Evolutionary conservation across 2,888 invertebrate species (phyloP).

Genomic region (Chymomyza procnemis): DNA sequence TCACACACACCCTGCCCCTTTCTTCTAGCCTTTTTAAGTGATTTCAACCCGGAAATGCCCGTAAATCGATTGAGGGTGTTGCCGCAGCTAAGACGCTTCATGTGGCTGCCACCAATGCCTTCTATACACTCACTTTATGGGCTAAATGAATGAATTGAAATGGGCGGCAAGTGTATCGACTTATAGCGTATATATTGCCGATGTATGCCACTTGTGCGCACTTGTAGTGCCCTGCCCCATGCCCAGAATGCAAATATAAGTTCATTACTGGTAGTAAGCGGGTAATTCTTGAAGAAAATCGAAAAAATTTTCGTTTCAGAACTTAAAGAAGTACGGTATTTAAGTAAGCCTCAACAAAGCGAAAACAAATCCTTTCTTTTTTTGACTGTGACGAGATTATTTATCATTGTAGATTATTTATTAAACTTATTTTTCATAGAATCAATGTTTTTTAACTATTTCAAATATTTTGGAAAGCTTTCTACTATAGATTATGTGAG

Average conservation of each 20-base stretch:
- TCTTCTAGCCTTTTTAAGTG: slow-evolving; percentile 50
- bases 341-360: no score
- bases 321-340: no score
- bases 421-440: no score
- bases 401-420: no score
- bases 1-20: slow-evolving; percentile 35
- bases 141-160: slow-evolving; percentile 70
- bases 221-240: background rate
- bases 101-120: no score
- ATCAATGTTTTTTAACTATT: no score
- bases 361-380: no score
- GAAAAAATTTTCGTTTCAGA: no score
- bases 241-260: slow-evolving; percentile 65
- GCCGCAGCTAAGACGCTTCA: background rate
- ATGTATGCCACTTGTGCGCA: slow-evolving; percentile 54
- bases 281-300: no score
- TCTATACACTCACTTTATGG: slow-evolving; percentile 49
- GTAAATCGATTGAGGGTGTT: slow-evolving; percentile 62
- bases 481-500: no score
- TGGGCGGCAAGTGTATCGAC: slow-evolving; percentile 70
- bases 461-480: no score
- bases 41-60: slow-evolving; percentile 71
- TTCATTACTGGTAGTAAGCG: slow-evolving; percentile 64
- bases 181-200: slow-evolving; percentile 38
- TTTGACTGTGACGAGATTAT: no score